Evolutionary conservation across 2,888 invertebrate genomes (phyloP), one percentile per base, ranked within the genome.

Genomic region (Oscheius sp.): DNA sequence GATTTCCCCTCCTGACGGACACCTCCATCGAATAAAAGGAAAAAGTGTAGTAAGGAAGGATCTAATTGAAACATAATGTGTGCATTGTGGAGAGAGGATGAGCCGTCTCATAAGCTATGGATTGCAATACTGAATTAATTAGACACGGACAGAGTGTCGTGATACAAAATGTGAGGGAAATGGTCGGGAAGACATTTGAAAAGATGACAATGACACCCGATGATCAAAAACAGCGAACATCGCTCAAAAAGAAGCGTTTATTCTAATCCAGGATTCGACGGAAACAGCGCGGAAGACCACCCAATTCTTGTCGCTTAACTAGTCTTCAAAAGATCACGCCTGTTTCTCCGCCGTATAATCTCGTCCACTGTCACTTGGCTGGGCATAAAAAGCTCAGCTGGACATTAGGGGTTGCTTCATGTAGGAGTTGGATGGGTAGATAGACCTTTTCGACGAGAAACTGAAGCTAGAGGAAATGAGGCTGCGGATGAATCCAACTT

Each of bases 81-180:
- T 54, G 54, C 54, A 54, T 54, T 54, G 32, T 32, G 9, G 41
- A 28, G 17, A 28, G 8, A 20, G 12, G 26, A 14, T 33, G 38
- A 22, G 24, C n/a, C 22, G 12, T 17, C 41, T 59, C 59, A 59
- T 59, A 44, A 44, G 22, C 59, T 59, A 59, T 59, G 59, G 59
- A 59, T 59, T 38, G 59, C 54, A 20, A 47, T 47, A 30, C 44
- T 59, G 59, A 59, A 59, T 59, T 38, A 59, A 59, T 59, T 59
- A 59, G 59, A 24, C n/a, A 33, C n/a, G 54, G 12, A 20, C 20
- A 33, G 51, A 51, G 32, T 51, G 4, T 24, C 47, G 47, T 22
- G 20, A 20, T 47, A 47, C 47, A 22, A 47, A 20, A 41, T 14
- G 20, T 6, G 47, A 20, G 22, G 17, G 17, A 17, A 20, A 44